Evolutionary conservation across 2,797 vertebrate species (phyloP).

Genomic region (Gallirallus australis): DNA sequence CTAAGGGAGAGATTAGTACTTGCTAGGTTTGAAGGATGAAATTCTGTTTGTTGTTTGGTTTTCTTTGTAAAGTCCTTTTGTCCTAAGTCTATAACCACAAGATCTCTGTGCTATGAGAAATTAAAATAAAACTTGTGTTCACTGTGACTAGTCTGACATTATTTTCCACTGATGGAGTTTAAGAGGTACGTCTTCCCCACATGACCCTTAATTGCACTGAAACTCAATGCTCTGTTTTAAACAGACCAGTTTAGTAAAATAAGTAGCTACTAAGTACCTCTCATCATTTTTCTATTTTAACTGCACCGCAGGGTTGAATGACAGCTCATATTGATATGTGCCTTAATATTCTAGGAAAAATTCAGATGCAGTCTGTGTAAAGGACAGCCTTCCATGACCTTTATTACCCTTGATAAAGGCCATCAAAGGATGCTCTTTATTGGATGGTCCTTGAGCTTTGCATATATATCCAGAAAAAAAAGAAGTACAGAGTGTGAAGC

Average conservation of each 20-base stretch:
- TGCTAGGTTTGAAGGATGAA: background rate
- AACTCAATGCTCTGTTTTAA: constrained; percentile 19
- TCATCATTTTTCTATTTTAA: constrained; percentile 55
- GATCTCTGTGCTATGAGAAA: background rate
- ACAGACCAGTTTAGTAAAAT: constrained; percentile 18
- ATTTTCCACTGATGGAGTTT: background rate
- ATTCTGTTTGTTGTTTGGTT: background rate
- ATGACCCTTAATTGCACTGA: background rate
- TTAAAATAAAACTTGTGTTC: background rate
- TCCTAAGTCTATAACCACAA: background rate
- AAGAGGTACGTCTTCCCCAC: background rate
- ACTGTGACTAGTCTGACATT: background rate
- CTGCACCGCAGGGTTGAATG: constrained; percentile 29
- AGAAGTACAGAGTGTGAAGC: background rate
- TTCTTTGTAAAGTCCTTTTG: background rate
- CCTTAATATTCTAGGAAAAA: constrained; percentile 40
- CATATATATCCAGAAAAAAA: constrained; percentile 39
- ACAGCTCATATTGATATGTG: constrained; percentile 20
- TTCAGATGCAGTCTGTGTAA: background rate
- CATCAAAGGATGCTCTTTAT: constrained; percentile 14
- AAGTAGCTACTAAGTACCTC: background rate
- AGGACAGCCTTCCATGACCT: constrained; percentile 5
- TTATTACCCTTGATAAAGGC: constrained; percentile 40
- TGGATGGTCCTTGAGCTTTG: constrained; percentile 4
- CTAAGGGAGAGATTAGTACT: background rate